phyloP scores from a whole-genome alignment of 2,113 vertebrate species.

The Pipa parva region DNA sequence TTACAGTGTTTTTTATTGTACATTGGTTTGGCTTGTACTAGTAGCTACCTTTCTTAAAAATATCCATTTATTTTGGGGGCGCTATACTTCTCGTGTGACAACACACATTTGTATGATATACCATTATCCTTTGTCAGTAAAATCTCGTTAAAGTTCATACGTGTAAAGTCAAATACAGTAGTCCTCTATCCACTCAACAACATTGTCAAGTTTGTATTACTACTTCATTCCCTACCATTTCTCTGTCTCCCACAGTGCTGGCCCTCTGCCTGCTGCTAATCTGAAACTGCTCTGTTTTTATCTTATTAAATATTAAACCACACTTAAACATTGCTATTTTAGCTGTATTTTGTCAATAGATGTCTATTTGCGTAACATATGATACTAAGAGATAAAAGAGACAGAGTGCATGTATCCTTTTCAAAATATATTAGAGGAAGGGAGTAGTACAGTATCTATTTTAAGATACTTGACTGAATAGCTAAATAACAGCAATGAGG shows the following conservation, averaged over 20 bases:
- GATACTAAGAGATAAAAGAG: conserved; percentile 48
- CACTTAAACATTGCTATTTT: conserved; percentile 51
- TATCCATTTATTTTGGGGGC: no score
- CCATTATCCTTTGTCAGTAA: no score
- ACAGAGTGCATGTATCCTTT: conserved; percentile 47
- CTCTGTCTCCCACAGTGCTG: conserved; percentile 45
- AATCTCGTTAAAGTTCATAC: no score
- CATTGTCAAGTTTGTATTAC: not conserved
- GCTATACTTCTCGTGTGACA: no score
- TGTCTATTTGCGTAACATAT: conserved; percentile 51
- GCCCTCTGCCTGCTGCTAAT: conserved; percentile 53
- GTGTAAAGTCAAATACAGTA: no score
- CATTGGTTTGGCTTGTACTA: no score
- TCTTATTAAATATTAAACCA: conserved; percentile 59
- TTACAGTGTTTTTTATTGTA: no score
- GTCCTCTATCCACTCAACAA: not conserved
- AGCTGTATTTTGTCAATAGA: conserved; percentile 53
- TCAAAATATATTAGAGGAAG: conserved; percentile 55
- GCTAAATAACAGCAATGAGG: conserved; percentile 62
- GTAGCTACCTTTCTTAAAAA: no score
- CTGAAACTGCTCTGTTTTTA: conserved; percentile 50
- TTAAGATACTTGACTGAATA: conserved; percentile 54
- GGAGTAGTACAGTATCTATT: conserved; percentile 48
- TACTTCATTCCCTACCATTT: conserved; percentile 19
- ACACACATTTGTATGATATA: no score